Evolutionary conservation across 2,797 vertebrate species (phyloP).

Genomic region (Leptodactylus fallax): DNA sequence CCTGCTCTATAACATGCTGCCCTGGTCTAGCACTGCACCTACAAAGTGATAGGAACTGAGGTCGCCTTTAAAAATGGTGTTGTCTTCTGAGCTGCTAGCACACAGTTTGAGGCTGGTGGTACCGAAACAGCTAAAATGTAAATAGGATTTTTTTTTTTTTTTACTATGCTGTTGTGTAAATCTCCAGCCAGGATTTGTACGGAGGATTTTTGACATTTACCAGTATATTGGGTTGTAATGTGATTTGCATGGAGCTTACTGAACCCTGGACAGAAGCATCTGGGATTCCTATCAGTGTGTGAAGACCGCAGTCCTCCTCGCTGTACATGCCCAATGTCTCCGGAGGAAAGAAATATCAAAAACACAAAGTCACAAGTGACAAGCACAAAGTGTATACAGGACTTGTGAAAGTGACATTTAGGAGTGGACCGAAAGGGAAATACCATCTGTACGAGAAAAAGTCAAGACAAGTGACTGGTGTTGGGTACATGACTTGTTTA

Average conservation of each 20-base stretch:
- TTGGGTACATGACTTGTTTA: no score
- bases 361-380: conserved; percentile 32
- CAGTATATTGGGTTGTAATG: conserved; percentile 51
- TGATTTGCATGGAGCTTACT: conserved; percentile 58
- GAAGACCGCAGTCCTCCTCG: not conserved
- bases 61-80: no score
- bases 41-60: no score
- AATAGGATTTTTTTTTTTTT: not conserved
- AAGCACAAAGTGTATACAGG: not conserved
- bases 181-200: conserved; percentile 17
- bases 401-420: conserved; percentile 16
- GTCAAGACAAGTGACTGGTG: no score
- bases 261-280: conserved; percentile 21
- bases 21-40: no score
- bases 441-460: no score
- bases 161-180: not conserved
- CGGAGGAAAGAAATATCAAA: conserved; percentile 25
- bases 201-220: conserved; percentile 46
- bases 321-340: conserved; percentile 1
- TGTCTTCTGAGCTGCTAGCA: no score
- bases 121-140: not conserved
- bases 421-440: not conserved
- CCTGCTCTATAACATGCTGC: no score
- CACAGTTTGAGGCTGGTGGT: no score
- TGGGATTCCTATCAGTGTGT: conserved; percentile 50